These are phyloP conservation scores for Euthynnus affinis DNA, from an alignment of 2,797 vertebrate genomes.

Conservation along the genomic window DNA sequence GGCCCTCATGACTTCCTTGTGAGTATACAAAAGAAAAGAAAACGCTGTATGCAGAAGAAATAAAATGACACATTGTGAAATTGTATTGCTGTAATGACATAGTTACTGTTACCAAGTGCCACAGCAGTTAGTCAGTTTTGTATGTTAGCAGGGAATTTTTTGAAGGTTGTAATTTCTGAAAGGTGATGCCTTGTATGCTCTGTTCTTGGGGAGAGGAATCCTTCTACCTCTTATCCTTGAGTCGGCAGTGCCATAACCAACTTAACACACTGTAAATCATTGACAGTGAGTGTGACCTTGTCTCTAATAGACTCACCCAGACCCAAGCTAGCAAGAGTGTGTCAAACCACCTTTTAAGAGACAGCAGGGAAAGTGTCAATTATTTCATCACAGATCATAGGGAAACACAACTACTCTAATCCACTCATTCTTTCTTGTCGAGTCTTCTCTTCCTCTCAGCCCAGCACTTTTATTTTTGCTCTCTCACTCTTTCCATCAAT, in stretches of 20 bases:
- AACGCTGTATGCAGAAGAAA: slow-evolving; percentile 18
- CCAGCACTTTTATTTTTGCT: slow-evolving; percentile 55
- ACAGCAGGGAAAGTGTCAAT: slow-evolving; percentile 30
- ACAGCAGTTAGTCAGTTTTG: slow-evolving; percentile 11
- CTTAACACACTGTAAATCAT: slow-evolving; percentile 25
- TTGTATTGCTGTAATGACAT: slow-evolving; percentile 50
- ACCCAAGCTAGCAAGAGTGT: slow-evolving; percentile 13
- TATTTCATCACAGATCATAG: slow-evolving; percentile 55
- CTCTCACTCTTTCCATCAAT: slow-evolving; percentile 24
- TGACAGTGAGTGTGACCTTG: slow-evolving; percentile 39
- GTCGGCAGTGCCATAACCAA: slow-evolving; percentile 9
- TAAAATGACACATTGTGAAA: slow-evolving; percentile 36
- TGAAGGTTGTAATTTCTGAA: slow-evolving; percentile 43
- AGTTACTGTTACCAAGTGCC: slow-evolving; percentile 34
- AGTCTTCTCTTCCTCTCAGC: slow-evolving; percentile 22
- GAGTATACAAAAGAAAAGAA: slow-evolving; percentile 25
- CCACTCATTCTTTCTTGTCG: slow-evolving; percentile 6
- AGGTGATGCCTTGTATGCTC: slow-evolving; percentile 16
- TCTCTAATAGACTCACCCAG: slow-evolving; percentile 28
- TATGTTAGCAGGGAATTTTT: slow-evolving; percentile 10
- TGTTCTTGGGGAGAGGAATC: slow-evolving; percentile 3
- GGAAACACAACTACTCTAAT: slow-evolving; percentile 36
- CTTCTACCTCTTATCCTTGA: not conserved
- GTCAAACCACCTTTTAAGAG: slow-evolving; percentile 27
- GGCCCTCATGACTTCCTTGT: slow-evolving; percentile 39